Evolutionary conservation across 1,140 invertebrate genomes (phyloP), one percentile per base, ranked within the genome.

Genomic region (Drosophila micromelanica): DNA sequence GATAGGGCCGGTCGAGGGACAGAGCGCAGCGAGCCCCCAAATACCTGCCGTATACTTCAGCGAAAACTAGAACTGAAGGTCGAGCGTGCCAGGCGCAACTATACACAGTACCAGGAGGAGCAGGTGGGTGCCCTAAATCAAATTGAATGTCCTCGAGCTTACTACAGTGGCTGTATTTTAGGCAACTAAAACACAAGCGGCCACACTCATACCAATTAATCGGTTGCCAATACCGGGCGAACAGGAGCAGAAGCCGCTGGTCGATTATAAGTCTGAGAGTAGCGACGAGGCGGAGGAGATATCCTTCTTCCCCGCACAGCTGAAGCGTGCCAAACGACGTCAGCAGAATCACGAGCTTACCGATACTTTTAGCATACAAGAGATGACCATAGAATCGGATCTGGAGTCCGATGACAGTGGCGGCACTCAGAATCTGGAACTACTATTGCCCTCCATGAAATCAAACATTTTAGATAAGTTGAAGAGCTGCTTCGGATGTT

Each of bases 311-410:
- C 90, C 91, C 1, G 78, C 80, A 6, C 90, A 92, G 56, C 55
- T 86, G 52, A 90, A 90, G 68, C 78, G 78, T 38, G 74, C 77
- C 48, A 85, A 86, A 40, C 89, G 84, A 8, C 89, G 80, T 4
- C 73, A 80, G 54, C 76, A 79, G 48, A 89, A 89, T 17, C 84
- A 85, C 17, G 89, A 91, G 30, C 73, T 91, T 9, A 90, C 86
- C 12, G 91, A 92, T 49, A 92, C 91, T 0, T 92, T 92, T 51
- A 92, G 91, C 64, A 91, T 92, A 79, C 91, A 92, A 62, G 91
- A 92, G 59, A 92, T 92, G 91, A 91, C 91, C 30, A 92, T 92
- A 32, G 89, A 91, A 42, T 91, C 90, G 8, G 90, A 91, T 45
- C 46, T 90, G 67, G 84, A 91, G 42, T 92, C 91, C 7, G 91